phyloP scores from a whole-genome alignment of 2,113 vertebrate genomes.

The Motacilla tschutschensis region DNA sequence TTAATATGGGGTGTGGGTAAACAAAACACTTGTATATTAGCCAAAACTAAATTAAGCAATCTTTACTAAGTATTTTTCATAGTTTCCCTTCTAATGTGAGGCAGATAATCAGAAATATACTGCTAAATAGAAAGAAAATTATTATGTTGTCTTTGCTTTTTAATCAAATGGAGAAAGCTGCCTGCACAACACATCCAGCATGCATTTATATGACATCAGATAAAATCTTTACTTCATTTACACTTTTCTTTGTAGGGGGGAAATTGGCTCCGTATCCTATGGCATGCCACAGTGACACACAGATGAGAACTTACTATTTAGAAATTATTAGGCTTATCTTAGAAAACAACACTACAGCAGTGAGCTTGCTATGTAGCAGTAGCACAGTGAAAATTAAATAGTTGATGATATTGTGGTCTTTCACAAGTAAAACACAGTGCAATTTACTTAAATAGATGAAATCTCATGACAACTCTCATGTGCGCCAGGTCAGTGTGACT shows the following conservation, averaged over 20 bases:
- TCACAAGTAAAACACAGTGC: neutral
- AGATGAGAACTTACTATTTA: neutral
- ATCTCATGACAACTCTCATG: neutral
- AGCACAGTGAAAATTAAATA: conserved; percentile 4
- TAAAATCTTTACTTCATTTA: neutral
- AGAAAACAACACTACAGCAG: neutral
- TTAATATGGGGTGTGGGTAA: neutral
- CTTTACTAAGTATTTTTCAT: neutral
- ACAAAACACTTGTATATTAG: neutral
- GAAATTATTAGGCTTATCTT: neutral
- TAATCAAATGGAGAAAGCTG: neutral
- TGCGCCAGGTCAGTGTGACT: neutral
- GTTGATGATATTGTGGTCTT: neutral
- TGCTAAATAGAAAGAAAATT: neutral
- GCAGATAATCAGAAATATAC: neutral
- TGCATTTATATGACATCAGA: neutral
- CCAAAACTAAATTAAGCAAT: neutral
- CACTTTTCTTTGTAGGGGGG: neutral
- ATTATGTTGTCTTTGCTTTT: neutral
- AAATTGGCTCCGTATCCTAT: neutral
- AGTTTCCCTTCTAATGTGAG: neutral
- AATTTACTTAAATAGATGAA: neutral
- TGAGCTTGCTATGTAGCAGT: neutral
- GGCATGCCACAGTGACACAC: neutral
- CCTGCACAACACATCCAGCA: neutral